A percentile compares a stretch with the other conserved stretches of the same genome.
Evolutionary conservation across 2,797 vertebrate genomes (phyloP).

Genomic region (Enteromius paludinosus): DNA sequence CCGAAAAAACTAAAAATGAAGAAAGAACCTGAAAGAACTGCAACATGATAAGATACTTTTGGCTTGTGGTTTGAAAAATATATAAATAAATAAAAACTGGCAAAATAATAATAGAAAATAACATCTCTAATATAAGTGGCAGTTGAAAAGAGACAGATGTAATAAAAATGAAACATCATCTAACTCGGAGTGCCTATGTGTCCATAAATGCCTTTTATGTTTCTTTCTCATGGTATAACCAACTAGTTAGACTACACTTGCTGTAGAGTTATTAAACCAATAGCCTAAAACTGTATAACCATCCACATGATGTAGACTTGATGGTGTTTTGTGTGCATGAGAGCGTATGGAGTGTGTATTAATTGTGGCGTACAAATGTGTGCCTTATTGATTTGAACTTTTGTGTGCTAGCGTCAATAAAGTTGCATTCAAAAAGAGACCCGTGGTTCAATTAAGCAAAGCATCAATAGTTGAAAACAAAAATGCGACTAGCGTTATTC

Average conservation of each 20-base stretch:
- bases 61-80: not conserved
- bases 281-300: slow-evolving; percentile 69
- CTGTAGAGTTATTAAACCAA: slow-evolving; percentile 66
- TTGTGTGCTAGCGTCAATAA: slow-evolving; percentile 71
- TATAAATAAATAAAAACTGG: not conserved
- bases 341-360: slow-evolving; percentile 46
- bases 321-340: slow-evolving; percentile 31
- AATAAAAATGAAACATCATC: not conserved
- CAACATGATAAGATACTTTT: not conserved
- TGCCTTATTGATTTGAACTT: slow-evolving; percentile 65
- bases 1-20: not conserved
- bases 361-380: slow-evolving; percentile 36
- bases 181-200: slow-evolving; percentile 58
- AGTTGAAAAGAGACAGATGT: not conserved
- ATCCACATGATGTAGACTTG: slow-evolving; percentile 63
- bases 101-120: slow-evolving; percentile 32
- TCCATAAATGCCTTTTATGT: slow-evolving; percentile 59
- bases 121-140: not conserved
- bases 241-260: slow-evolving; percentile 70
- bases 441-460: slow-evolving; percentile 67
- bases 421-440: slow-evolving; percentile 71
- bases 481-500: slow-evolving; percentile 49
- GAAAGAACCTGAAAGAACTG: slow-evolving; percentile 12
- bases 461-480: slow-evolving; percentile 46
- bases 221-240: slow-evolving; percentile 67